These are phyloP conservation scores for Drosophila teissieri DNA, from an alignment of 1,140 invertebrate species.

Conservation along the genomic window DNA sequence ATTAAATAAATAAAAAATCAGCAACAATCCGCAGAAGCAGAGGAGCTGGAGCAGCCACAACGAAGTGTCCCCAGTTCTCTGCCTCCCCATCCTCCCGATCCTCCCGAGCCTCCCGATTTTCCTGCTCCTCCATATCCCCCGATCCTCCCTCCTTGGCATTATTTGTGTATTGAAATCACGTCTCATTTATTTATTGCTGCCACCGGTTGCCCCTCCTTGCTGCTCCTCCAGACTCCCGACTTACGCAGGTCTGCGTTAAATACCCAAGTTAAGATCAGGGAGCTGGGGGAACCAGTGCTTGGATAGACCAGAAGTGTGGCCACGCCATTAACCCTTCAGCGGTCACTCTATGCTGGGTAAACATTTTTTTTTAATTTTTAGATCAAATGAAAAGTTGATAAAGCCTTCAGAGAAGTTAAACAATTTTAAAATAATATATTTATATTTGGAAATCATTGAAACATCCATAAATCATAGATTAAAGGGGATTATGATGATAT, in stretches of 20 bases:
- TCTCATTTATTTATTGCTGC: conserved; percentile 85
- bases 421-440: too few relatives aligned
- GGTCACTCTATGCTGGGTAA: not conserved
- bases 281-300: not conserved
- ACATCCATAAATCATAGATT: too few relatives aligned
- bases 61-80: conserved; percentile 40
- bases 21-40: conserved; percentile 49
- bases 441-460: too few relatives aligned
- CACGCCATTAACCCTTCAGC: conserved; percentile 32
- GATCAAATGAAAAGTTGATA: too few relatives aligned
- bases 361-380: too few relatives aligned
- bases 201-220: conserved; percentile 48
- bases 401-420: too few relatives aligned
- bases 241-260: conserved; percentile 75
- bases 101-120: not conserved
- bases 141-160: conserved; percentile 41
- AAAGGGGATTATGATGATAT: too few relatives aligned
- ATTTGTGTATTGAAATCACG: conserved; percentile 85
- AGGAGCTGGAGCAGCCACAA: conserved; percentile 33
- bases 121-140: not conserved
- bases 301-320: conserved; percentile 54
- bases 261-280: conserved; percentile 33
- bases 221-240: conserved; percentile 17
- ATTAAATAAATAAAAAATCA: conserved; percentile 84
- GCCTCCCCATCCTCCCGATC: not conserved